Evolutionary conservation across 2,113 vertebrate species (phyloP).

Genomic region (Calyptomena viridis): DNA sequence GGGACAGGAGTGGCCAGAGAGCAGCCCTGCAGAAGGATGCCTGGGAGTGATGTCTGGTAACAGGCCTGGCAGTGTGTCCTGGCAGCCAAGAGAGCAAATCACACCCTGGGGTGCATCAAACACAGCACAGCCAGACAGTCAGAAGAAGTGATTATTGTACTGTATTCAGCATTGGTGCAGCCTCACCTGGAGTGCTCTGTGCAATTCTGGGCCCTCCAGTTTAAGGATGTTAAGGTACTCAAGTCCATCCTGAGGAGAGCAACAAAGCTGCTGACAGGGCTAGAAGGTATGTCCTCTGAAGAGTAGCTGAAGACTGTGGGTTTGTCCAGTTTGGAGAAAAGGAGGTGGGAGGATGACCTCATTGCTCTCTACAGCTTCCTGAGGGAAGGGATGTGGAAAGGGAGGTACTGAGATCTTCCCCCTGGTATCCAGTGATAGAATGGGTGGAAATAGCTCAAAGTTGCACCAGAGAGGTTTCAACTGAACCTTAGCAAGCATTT

Average conservation of each 20-base stretch:
- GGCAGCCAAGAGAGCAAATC: neutral
- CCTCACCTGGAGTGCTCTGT: neutral
- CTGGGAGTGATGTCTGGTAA: neutral
- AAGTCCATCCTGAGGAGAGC: neutral
- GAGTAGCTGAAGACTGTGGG: neutral
- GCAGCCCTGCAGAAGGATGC: neutral
- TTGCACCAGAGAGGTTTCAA: neutral
- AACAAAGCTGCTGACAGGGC: neutral
- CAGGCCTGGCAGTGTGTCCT: neutral
- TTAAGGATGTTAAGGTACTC: neutral
- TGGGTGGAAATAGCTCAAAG: fast-evolving
- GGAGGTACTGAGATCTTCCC: neutral
- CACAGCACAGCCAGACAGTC: neutral
- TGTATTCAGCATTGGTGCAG: fast-evolving
- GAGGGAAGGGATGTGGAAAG: neutral
- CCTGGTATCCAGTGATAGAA: fast-evolving
- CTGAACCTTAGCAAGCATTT: neutral
- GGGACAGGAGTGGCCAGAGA: neutral
- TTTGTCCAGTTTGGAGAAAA: neutral
- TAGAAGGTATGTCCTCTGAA: neutral
- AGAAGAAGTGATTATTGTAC: neutral
- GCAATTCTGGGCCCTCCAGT: neutral
- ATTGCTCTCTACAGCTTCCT: neutral
- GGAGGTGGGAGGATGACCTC: neutral
- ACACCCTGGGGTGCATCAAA: neutral